Base-by-base conservation (phyloP, 2,888 invertebrate genomes). In the Hemistola chrysoprasaria region DNA sequence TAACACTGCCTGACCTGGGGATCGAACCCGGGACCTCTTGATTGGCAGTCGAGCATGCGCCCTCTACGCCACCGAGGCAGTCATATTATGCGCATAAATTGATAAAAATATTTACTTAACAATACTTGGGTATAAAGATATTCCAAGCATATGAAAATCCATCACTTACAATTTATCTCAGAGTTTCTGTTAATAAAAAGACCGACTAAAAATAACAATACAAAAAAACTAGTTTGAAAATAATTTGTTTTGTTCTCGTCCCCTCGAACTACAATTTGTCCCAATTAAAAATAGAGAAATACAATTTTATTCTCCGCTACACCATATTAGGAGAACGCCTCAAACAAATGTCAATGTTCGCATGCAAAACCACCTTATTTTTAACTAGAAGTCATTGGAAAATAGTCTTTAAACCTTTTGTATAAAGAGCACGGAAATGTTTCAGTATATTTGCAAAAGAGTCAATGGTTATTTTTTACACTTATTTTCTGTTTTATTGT, bases 251-350 rank as follows among this genome's bases (percentile, higher is more conserved):
- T 62, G 50, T 30, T 46, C 55, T 48, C 49, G 44, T 63, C 64
- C 65, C 53, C 51, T 56, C 56, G 57, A 63, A 59, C 59, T 58
- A 63, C 70, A 70, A 78, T 75, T 77, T 71, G 69, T 58, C 49
- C 67, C 82, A 85, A 85, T 86, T 84, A 85, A 82, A 82, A 81
- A 75, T 62, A 77, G 71, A 82, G 79, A 80, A 81, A 83, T 75
- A 78, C 75, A 77, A 79, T 82, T 81, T 65, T 42, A 68, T 68
- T 75, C 70, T 64, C 70, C 71, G 64, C 61, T 59, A 63, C 69
- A 78, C 77, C 83, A 83, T 84, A 82, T 81, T 84, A 80, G 71
- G 78, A 68, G 74, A 71, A 81, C 87, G 87, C 87, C 86, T 84
- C 75, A 76, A 71, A 81, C 87, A 86, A 87, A 86, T 87, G 87